Evolutionary conservation across 2,888 invertebrate genomes (phyloP), one percentile per base, ranked within the genome.

Genomic region (Metacarcinus magister): DNA sequence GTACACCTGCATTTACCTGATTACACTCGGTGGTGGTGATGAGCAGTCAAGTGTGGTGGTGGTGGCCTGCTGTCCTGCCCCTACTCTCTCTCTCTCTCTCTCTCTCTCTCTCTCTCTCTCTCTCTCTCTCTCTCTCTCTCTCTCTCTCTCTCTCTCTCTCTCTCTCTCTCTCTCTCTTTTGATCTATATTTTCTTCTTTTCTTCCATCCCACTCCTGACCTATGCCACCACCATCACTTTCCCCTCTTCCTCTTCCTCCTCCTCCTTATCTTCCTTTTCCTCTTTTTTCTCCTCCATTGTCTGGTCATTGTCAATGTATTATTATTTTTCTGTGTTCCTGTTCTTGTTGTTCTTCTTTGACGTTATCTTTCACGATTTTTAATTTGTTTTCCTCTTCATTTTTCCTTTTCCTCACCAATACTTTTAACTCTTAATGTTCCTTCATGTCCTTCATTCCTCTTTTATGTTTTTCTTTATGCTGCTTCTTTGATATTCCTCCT

Each of bases 1-100:
- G 92, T 92, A 48, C 92, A 92, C 92, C 92, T 54, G 92, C 92
- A 92, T 92, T 91, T 92, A 39, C 44, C 92, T 92, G 92, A 92
- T 92, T 92, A 92, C 43, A 54, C 48, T 92, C 28, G n/a, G 92
- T 32, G 44, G 46, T 7, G 54, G 92, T 54, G 32, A 48, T 92
- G 92, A 7, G 92, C 28, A 28, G 82, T 28, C 28, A 28, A 3
- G 75, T 67, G 75, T 75, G n/a, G n/a, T 82, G 82, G 67, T 67
- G 67, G 82, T 23, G 82, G 28, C n/a, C 19, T 67, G 67, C 67
- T 67, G 67, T 67, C 67, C 67, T 67, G 4, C 44, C 2, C n/a
- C 16, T 5, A n/a, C 43, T 44, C 90, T 90, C 90, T 90, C 44
- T 90, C 90, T 90, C 44, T 44, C 90, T 44, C 44, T 90, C 43